Percentiles rank a stretch among this genome's conserved stretches.
phyloP scores from a whole-genome alignment of 1,140 invertebrate species.

The Drosophila elegans region DNA sequence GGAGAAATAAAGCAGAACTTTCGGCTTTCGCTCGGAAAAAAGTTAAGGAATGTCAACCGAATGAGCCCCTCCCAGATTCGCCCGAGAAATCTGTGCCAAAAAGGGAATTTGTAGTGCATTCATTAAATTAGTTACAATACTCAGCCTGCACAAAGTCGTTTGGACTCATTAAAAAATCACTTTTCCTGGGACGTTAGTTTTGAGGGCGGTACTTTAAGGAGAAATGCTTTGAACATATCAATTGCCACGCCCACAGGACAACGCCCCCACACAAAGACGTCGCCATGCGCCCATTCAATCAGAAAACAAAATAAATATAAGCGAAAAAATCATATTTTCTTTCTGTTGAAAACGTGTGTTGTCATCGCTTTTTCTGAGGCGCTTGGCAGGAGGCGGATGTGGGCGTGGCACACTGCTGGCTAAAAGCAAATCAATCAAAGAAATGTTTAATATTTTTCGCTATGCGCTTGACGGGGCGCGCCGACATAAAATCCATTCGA shows the following conservation, averaged over 20 bases:
- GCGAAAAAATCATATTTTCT: neutral
- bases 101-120: conserved; percentile 41
- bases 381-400: neutral
- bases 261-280: neutral
- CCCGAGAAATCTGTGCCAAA: conserved; percentile 8
- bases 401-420: conserved; percentile 24
- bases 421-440: conserved; percentile 63
- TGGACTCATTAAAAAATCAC: conserved; percentile 31
- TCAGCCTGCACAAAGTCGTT: neutral
- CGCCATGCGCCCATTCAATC: neutral
- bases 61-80: neutral
- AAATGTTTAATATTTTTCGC: conserved; percentile 71
- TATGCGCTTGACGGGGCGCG: conserved; percentile 52
- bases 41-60: conserved; percentile 39
- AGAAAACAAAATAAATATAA: conserved; percentile 20
- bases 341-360: neutral
- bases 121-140: conserved; percentile 53
- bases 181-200: conserved; percentile 1
- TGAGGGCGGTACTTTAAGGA: neutral
- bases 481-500: conserved; percentile 37
- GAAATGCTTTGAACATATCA: neutral
- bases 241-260: conserved; percentile 15
- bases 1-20: conserved; percentile 9
- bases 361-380: conserved; percentile 1
- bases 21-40: conserved; percentile 15